Conservation (phyloP, 2,113 vertebrate genomes). For the Aspidoscelis tigris region DNA sequence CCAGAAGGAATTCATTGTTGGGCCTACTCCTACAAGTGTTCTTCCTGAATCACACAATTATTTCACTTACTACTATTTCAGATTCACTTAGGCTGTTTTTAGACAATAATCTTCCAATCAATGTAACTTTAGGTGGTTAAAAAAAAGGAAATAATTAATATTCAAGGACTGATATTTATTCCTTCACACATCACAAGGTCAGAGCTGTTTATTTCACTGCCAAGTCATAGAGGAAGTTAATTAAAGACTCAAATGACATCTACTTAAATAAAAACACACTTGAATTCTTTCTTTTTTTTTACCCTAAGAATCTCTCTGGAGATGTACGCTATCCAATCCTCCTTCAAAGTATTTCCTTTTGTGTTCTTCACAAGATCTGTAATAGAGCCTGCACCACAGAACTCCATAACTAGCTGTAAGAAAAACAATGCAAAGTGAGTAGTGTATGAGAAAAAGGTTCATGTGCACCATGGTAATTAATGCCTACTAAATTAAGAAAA, state of each 20-base stretch:
- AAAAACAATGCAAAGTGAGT: conserved; percentile 40
- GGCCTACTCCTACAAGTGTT: conserved; percentile 40
- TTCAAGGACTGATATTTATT: background rate
- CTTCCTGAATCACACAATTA: background rate
- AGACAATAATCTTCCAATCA: conserved; percentile 59
- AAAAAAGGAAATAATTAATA: conserved; percentile 36
- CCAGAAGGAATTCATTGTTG: conserved; percentile 38
- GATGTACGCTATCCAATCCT: conserved; percentile 99
- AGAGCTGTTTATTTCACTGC: background rate
- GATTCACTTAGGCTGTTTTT: conserved; percentile 57
- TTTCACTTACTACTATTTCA: conserved; percentile 32
- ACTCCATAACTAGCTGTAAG: conserved; percentile 97
- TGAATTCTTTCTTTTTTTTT: conserved; percentile 62
- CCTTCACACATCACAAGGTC: background rate
- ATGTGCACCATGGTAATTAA: background rate
- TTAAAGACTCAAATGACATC: background rate
- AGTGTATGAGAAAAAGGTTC: background rate
- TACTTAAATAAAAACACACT: background rate
- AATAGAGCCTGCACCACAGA: conserved; percentile 97
- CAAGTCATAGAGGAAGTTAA: background rate
- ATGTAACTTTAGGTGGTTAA: conserved; percentile 33
- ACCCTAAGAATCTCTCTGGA: conserved; percentile 94
- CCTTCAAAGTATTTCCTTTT: conserved; percentile 95
- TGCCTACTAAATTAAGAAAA: conserved; percentile 7
- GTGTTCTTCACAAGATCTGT: conserved; percentile 99